A percentile compares a stretch with the other conserved stretches of the same genome.
phyloP scores from a whole-genome alignment of 2,888 invertebrate species.

The Siphonodentalium dalli region DNA sequence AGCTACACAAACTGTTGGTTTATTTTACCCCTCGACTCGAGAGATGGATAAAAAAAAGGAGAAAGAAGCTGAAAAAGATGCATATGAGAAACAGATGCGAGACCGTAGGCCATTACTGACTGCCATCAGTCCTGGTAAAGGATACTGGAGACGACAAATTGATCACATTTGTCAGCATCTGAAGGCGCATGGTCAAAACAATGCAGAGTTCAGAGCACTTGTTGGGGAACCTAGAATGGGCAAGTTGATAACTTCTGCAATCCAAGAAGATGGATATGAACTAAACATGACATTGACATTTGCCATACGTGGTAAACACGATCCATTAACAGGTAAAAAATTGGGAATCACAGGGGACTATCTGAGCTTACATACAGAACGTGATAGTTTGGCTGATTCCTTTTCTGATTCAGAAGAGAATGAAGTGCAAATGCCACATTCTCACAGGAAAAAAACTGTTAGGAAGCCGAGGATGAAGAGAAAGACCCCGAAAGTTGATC shows the following conservation, averaged over 20 bases:
- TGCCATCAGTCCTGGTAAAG: conserved; percentile 64
- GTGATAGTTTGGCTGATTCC: conserved; percentile 39
- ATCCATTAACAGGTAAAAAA: conserved; percentile 51
- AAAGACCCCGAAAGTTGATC: too few relatives aligned
- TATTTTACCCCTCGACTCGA: conserved; percentile 63
- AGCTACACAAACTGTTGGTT: conserved; percentile 63
- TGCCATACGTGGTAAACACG: conserved; percentile 57
- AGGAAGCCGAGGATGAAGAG: too few relatives aligned
- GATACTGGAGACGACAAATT: conserved; percentile 66
- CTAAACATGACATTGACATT: conserved; percentile 62
- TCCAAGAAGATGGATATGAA: conserved; percentile 64
- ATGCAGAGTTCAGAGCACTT: conserved; percentile 64
- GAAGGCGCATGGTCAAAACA: conserved; percentile 64
- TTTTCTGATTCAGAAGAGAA: conserved; percentile 47
- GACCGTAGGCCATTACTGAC: conserved; percentile 61
- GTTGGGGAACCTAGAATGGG: conserved; percentile 66
- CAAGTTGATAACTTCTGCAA: conserved; percentile 61
- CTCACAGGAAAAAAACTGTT: conserved; percentile 39
- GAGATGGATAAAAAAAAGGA: conserved; percentile 53
- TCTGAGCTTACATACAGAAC: conserved; percentile 45
- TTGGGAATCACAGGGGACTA: conserved; percentile 49
- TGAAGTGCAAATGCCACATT: conserved; percentile 32
- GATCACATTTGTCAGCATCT: conserved; percentile 65
- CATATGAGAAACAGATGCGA: conserved; percentile 57
- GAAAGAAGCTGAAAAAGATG: conserved; percentile 54